These are phyloP conservation scores for Saturnia japonica DNA, from an alignment of 2,888 invertebrate genomes.

Conservation along the genomic window DNA sequence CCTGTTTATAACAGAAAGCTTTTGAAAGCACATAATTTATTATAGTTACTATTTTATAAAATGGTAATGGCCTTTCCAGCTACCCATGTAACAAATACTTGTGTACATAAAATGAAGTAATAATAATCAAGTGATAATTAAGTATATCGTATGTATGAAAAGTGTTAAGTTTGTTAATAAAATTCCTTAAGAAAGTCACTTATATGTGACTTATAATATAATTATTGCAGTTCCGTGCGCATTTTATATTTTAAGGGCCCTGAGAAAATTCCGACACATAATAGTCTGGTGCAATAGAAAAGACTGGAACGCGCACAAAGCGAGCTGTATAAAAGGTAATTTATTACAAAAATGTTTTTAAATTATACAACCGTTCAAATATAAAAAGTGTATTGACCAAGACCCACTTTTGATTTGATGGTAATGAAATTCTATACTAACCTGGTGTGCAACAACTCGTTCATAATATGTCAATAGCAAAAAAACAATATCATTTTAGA, in stretches of 20 bases:
- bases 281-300: neutral
- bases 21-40: neutral
- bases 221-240: neutral
- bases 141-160: neutral
- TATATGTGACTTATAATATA: conserved; percentile 5
- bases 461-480: neutral
- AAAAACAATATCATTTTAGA: neutral
- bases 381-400: neutral
- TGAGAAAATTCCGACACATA: neutral
- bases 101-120: neutral
- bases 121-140: neutral
- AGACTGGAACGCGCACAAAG: neutral
- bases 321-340: neutral
- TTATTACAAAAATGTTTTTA: neutral
- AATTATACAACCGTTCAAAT: neutral
- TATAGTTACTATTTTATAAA: neutral
- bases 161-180: neutral
- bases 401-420: neutral
- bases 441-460: neutral
- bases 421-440: neutral
- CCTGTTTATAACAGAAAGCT: neutral
- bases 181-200: neutral
- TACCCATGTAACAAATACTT: neutral
- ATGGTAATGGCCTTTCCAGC: neutral
- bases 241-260: neutral